Base-by-base conservation (phyloP, 30 jellyfish, hydroid and myxozoan species). In the Pelagia noctiluca region DNA sequence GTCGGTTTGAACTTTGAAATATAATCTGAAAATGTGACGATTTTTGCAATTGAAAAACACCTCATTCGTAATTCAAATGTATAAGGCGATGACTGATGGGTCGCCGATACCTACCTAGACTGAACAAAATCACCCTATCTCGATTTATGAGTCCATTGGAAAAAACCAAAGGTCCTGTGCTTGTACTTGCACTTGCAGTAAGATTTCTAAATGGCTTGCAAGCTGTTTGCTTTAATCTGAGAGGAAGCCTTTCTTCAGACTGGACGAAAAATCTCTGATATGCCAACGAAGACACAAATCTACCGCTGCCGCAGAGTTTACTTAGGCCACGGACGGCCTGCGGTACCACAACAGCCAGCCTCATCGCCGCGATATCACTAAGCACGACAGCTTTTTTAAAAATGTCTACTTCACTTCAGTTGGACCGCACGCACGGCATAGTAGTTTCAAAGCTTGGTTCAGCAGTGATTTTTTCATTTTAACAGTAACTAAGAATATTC, bases 91-190 rank as follows among this genome's bases (percentile, higher is more conserved):
- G n/a, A n/a, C n/a, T n/a, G n/a, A n/a, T n/a, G n/a, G n/a, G n/a
- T n/a, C n/a, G n/a, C n/a, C n/a, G n/a, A 52, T 3, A 19, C 87
- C 19, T 57, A 75, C 87, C 87, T 54, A 75, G 34, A 4, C 87
- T 76, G 16, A 75, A 46, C 25, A 75, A 66, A 11, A 75, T 75
- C 19, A 75, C 23, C 26, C 87, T 4, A 48, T 75, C 87, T 75
- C 46, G 52, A 33, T 75, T 75, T 53, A 75, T 52, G 12, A 52
- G 21, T 2, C 68, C 68, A 5, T 19, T 52, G 16, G 68, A 52
- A 10, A 52, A 52, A 5, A 10, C 68, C 68, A 3, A 5, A 19
- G 68, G 26, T 52, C 68, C 68, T 3, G 68, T 19, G 21, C 68
- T 52, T 4, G 68, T 52, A 19, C 68, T 52, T 52, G 68, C 68